Evolutionary conservation across 2,113 vertebrate genomes (phyloP).

Genomic region (Odobenus rosmarus): DNA sequence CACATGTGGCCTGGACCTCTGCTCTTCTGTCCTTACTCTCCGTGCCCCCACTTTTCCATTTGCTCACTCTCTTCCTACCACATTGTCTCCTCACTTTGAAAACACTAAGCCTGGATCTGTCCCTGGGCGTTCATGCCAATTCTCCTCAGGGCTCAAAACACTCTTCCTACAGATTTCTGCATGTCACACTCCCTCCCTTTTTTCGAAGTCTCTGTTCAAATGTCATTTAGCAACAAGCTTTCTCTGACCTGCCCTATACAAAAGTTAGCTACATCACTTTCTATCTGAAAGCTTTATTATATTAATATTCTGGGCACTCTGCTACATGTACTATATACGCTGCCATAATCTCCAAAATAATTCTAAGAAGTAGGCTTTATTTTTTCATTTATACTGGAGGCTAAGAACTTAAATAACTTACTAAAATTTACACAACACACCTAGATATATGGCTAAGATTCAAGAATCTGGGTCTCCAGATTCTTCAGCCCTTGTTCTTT

Average conservation of each 20-base stretch:
- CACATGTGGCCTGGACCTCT: neutral
- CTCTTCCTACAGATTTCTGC: neutral
- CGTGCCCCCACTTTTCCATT: neutral
- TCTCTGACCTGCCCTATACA: neutral
- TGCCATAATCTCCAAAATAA: neutral
- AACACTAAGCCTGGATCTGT: neutral
- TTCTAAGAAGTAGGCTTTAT: neutral
- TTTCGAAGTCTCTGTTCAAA: neutral
- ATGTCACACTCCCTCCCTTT: neutral
- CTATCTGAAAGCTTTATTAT: neutral
- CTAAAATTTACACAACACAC: neutral
- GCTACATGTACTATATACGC: neutral
- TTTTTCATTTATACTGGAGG: neutral
- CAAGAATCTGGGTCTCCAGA: neutral
- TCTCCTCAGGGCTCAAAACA: neutral
- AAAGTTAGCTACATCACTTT: neutral
- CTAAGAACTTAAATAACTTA: neutral
- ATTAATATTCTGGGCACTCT: neutral
- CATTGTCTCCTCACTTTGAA: neutral
- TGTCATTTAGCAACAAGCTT: neutral
- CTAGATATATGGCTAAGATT: neutral
- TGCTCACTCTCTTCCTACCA: neutral
- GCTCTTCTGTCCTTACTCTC: neutral
- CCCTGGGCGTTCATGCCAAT: neutral
- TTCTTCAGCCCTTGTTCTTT: neutral